Evolutionary conservation across 64 coral and sea anemone species (phyloP), one percentile per base, ranked within the genome.

Genomic region (Dendronephthya gigantea): DNA sequence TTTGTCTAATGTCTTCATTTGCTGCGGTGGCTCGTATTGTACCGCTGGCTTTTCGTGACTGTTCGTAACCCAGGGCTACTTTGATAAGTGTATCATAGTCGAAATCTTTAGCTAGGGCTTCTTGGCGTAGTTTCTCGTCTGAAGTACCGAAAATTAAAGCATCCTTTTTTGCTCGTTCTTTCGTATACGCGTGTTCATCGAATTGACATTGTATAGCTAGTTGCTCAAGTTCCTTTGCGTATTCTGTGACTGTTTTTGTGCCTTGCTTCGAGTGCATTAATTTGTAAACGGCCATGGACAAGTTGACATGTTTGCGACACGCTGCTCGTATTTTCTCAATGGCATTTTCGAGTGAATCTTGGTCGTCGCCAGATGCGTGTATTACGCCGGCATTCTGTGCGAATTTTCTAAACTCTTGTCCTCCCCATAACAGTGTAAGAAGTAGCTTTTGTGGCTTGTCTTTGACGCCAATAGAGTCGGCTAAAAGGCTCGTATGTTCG

Each of bases 201-300:
- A 45, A 86, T 45, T 86, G 59, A 16, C 35, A 86, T 11, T 85
- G 83, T 22, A 9, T 38, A 16, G 83, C 83, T 33, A 62, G 30
- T 12, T 85, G 23, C 28, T 85, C 31, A 7, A 36, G 23, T 58
- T 85, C 32, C 0, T 59, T 86, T 23, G 65, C 62, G 66, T 70
- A 49, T 40, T 75, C 40, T 14, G 39, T 87, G 9, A 70, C 65
- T 35, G 36, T 40, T 11, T 68, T 75, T 1, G 85, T 87, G 6
- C 65, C 37, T 17, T 87, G 85, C 41, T 66, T 34, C 2, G 37
- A 34, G 50, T 86, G 59, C 85, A 70, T 86, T 7, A 86, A 34
- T 69, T 70, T 72, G 56, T 59, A 86, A 19, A 86, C 16, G n/a
- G 33, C 55, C 84, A 86, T 37, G n/a, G n/a, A n/a, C n/a, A n/a